A percentile compares a stretch with the other conserved stretches of the same genome.
These are phyloP conservation scores for Cryptus armator DNA, from an alignment of 2,888 invertebrate species.

Conservation along the genomic window DNA sequence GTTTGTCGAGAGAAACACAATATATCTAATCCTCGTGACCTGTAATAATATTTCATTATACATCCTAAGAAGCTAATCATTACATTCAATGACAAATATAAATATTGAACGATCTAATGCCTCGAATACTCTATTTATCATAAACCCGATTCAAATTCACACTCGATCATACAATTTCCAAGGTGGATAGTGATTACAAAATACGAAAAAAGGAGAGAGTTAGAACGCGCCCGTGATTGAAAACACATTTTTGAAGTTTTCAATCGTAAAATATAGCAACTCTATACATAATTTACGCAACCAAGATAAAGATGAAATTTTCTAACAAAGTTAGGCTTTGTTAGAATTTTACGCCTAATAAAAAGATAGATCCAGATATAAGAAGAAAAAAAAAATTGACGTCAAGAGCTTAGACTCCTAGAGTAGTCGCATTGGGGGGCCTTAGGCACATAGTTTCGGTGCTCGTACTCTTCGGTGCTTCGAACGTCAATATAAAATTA, in stretches of 20 bases:
- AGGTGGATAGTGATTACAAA: neutral
- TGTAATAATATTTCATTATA: slow-evolving; percentile 5
- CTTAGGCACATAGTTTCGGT: slow-evolving; percentile 13
- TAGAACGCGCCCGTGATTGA: neutral
- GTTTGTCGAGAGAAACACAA: slow-evolving; percentile 21
- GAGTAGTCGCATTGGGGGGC: neutral
- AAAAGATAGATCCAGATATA: neutral
- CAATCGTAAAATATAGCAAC: neutral
- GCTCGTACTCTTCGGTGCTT: slow-evolving; percentile 20
- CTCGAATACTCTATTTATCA: neutral
- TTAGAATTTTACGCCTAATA: slow-evolving; percentile 6
- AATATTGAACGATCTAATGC: neutral
- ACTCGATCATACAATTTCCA: slow-evolving; percentile 16
- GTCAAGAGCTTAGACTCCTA: neutral
- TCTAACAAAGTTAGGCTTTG: slow-evolving; percentile 3
- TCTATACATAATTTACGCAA: neutral
- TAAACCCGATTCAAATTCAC: neutral
- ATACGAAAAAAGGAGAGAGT: slow-evolving; percentile 1
- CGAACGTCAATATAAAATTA: neutral
- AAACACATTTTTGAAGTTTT: neutral
- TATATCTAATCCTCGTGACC: slow-evolving; percentile 7
- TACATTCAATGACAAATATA: neutral
- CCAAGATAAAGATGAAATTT: neutral
- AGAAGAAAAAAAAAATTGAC: neutral
- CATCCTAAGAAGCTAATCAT: slow-evolving; percentile 4